Base-by-base conservation (phyloP, 2,888 invertebrate species). In the Hemaris fuciformis region DNA sequence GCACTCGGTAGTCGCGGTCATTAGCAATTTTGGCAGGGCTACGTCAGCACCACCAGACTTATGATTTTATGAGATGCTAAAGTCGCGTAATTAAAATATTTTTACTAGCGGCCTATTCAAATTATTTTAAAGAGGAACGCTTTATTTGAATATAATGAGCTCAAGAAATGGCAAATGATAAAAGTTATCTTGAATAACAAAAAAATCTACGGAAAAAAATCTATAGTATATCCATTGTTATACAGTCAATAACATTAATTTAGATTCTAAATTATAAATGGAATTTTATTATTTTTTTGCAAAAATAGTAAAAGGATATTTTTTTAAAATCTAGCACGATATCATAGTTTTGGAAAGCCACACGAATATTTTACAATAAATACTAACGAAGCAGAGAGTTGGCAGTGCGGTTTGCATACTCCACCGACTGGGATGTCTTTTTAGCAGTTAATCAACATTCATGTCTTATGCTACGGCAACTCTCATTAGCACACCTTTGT, bases 1-100 rank as follows among this genome's bases (percentile, higher is more conserved):
- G 82, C 84, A 79, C 80, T 78, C 79, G 77, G 77, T 81, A 73
- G 75, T 82, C 86, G 85, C 86, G 87, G 87, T 88, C 90, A 89
- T 91, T 90, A 91, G 84, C 90, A 85, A 84, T 89, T 89, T 91
- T 91, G 91, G 91, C 91, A 88, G 84, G 83, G 80, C 80, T 75
- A 74, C 81, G 78, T 78, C 76, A 77, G 73, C 73, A 73, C 75
- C 76, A 62, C 79, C 80, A 81, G 84, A 88, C 85, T 87, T 88
- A 86, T 82, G 76, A 82, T 81, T 82, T 82, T 84, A 85, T 81
- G 84, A 84, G 82, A 84, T 82, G 79, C 76, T 31, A 15, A 57
- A 13, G 1, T 79, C 76, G 48, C 66, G 8, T 3, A 58, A 62
- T 64, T 68, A 68, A 71, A 69, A 70, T 68, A 66, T 59, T 66